Evolutionary conservation across 2,113 vertebrate species (phyloP), one percentile per base, ranked within the genome.

Genomic region (Sorex fumeus): DNA sequence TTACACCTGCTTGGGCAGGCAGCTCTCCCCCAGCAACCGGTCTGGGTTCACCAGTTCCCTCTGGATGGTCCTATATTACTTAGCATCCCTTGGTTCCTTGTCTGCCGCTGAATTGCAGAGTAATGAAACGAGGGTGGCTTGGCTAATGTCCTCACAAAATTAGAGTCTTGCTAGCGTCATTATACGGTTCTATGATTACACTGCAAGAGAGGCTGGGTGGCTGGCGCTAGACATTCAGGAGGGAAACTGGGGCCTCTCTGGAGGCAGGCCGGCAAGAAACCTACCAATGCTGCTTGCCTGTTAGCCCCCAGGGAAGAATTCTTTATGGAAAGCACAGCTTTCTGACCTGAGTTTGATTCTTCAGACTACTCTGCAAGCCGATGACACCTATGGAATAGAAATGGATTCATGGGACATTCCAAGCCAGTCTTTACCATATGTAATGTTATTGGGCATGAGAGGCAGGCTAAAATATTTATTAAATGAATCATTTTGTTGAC

Each of bases 181-280:
- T 95, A 94, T 84, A 88, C 82, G 96, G 97, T 95, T 74, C 83
- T 96, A 93, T 96, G 84, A 96, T 97, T 97, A 96, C 96, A 96
- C 92, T 93, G 69, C 87, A 80, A 64, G 94, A 87, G 85, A 97
- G 91, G 70, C 84, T 75, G 80, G 82, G 93, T 1, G 81, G 87
- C 86, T 84, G 90, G 88, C n/a, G 40, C n/a, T 47, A 40, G 36
- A 34, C 67, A 50, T 43, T 62, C 76, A 25, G 47, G 86, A 96
- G 87, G 88, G n/a, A 91, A 84, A 1, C 69, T 76, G 84, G 91
- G 76, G 85, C 91, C 69, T 66, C 32, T 21, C 47, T 87, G 80
- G 95, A 95, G 95, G 77, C 86, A 95, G 95, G 93, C 75, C 86
- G 83, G 78, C 53, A 43, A 2, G 27, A 27, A 66, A 66, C 1